Conservation (phyloP, 2,113 vertebrate genomes). For the Xyrauchen texanus region DNA sequence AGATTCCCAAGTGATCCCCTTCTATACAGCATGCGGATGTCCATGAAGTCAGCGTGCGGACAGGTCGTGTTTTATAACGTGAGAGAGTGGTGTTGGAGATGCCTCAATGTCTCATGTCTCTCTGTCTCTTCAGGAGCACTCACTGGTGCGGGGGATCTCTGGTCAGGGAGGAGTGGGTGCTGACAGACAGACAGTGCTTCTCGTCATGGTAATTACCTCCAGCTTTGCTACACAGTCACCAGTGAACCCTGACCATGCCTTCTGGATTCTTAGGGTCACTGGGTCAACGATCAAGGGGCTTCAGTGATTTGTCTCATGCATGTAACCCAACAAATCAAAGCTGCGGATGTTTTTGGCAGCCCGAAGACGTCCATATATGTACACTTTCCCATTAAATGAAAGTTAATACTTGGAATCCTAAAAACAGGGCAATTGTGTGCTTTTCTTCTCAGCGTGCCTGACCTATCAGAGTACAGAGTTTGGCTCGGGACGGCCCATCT, state of each 20-base stretch:
- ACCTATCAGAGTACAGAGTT: conserved; percentile 90
- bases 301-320: conserved; percentile 46
- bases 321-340: conserved; percentile 54
- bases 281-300: conserved; percentile 20
- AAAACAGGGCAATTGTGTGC: no score
- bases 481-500: conserved; percentile 90
- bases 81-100: conserved; percentile 10
- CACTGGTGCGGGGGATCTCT: conserved; percentile 97
- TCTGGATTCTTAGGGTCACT: conserved; percentile 32
- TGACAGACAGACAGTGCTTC: conserved; percentile 94
- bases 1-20: no score
- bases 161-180: conserved; percentile 93
- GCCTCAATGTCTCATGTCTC: conserved; percentile 24
- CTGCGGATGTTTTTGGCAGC: conserved; percentile 30
- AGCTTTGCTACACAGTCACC: conserved; percentile 27
- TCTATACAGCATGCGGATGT: not conserved
- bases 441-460: conserved; percentile 78
- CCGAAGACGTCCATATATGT: no score
- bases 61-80: conserved; percentile 34
- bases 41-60: conserved; percentile 12
- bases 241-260: conserved; percentile 30
- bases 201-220: conserved; percentile 86
- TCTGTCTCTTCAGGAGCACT: conserved; percentile 72
- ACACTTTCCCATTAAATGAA: no score
- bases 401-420: no score